Conservation (phyloP, 2,888 invertebrate genomes). For the Odiellus spinosus region DNA sequence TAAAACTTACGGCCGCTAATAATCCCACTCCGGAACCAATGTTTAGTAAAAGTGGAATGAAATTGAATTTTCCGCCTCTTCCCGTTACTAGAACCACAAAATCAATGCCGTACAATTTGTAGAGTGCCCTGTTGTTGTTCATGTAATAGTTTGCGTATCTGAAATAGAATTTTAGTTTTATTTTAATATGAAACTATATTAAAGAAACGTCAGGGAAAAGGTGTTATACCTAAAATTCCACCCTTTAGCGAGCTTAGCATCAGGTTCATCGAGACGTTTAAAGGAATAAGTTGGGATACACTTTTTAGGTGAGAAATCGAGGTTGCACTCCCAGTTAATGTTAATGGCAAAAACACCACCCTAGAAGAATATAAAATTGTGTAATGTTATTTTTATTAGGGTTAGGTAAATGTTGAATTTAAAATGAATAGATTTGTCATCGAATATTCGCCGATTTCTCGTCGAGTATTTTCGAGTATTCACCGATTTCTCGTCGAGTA, state of each 20-base stretch:
- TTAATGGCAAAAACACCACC: constrained; percentile 34
- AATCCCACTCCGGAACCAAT: constrained; percentile 37
- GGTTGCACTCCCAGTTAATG: constrained; percentile 36
- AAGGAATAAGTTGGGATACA: constrained; percentile 35
- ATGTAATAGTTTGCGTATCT: constrained; percentile 30
- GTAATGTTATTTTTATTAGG: background rate
- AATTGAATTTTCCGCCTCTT: constrained; percentile 34
- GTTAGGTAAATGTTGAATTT: background rate
- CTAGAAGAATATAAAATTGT: constrained; percentile 20
- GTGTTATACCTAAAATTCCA: constrained; percentile 39
- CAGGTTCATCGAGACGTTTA: constrained; percentile 31
- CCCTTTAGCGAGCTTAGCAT: constrained; percentile 31
- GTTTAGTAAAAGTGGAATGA: constrained; percentile 34
- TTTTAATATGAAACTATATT: too few species aligned
- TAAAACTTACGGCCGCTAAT: constrained; percentile 32
- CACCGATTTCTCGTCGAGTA: too few species aligned
- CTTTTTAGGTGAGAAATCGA: constrained; percentile 30
- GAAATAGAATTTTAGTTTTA: background rate
- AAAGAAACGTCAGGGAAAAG: too few species aligned
- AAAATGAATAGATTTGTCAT: background rate
- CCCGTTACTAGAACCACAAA: constrained; percentile 34
- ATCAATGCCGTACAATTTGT: constrained; percentile 32
- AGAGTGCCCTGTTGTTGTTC: constrained; percentile 28
- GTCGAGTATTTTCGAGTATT: too few species aligned
- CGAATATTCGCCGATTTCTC: background rate